Evolutionary conservation across 2,797 vertebrate genomes (phyloP).

Genomic region (Fratercula arctica): DNA sequence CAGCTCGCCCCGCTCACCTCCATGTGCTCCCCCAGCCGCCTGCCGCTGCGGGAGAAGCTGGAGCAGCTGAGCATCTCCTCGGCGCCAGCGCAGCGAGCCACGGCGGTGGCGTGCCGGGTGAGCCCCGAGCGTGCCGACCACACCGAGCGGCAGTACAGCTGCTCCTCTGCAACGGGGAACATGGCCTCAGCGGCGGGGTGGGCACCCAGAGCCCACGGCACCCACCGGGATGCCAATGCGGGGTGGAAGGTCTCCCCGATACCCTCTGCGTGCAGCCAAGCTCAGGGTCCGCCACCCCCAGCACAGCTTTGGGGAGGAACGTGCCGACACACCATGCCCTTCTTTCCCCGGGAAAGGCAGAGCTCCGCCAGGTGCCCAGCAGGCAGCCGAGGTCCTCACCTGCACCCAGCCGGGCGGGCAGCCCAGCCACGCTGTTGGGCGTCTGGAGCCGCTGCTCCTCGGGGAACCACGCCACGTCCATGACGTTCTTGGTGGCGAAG

Average conservation of each 20-base stretch:
- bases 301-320: not conserved
- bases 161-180: constrained; percentile 63
- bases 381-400: constrained; percentile 32
- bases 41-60: constrained; percentile 77
- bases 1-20: constrained; percentile 45
- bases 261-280: rapidly evolving
- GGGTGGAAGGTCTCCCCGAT: not conserved
- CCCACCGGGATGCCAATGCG: rapidly evolving
- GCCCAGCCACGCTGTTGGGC: constrained; percentile 80
- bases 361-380: not conserved
- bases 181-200: rapidly evolving
- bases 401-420: constrained; percentile 64
- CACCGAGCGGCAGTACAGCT: constrained; percentile 85
- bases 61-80: constrained; percentile 91
- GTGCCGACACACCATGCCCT: rapidly evolving
- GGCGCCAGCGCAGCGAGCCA: constrained; percentile 70
- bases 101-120: not conserved
- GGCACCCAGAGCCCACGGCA: not conserved
- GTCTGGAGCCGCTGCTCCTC: constrained; percentile 79
- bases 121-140: constrained; percentile 84
- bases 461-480: constrained; percentile 79
- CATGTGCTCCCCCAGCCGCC: constrained; percentile 78
- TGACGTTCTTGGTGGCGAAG: constrained; percentile 76
- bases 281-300: rapidly evolving
- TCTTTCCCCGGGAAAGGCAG: rapidly evolving